Base-by-base conservation (phyloP, 2,797 vertebrate species). In the Heteromormyrus szaboi region DNA sequence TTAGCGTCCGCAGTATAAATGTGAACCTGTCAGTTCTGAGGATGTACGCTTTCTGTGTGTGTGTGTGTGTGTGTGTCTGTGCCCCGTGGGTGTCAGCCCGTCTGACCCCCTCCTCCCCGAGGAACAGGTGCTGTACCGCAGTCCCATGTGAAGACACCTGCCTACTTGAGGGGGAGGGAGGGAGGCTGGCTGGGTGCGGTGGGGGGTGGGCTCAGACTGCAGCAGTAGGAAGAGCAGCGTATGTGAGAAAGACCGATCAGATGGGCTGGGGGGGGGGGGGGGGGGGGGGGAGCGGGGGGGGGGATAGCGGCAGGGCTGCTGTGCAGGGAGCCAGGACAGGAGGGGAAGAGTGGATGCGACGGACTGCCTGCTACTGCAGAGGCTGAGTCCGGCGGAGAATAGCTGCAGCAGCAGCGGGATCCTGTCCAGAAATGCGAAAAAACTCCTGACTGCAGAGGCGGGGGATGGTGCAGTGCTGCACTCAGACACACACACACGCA, bases 351-450 rank as follows among this genome's bases (percentile, higher is more conserved):
- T 87, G 81, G 81, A 59, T 79, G 25, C 85, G 91, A 88, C 8
- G 83, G 87, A 89, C 85, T 88, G 88, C 89, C 72, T 79, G 62
- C 88, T 89, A 90, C 92, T 94, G 95, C 93, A 94, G 92, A 92
- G 92, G 92, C 89, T 94, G 91, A 91, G 93, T 91, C 89, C 50
- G 83, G 94, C 92, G 93, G 95, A 94, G 93, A 94, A 95, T 95
- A 94, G 93, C 92, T 94, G 92, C 94, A 95, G 94, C 92, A 94
- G 94, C 92, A 95, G 91, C 94, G 91, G 93, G 94, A 96, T 94
- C 92, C 90, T 92, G 93, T 94, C 95, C 94, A 95, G 94, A 94
- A 95, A 95, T 93, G 94, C 91, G 91, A 91, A 91, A 90, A 91
- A 95, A 90, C 94, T 94, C 94, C 93, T 93, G 93, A 94, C 85